These are phyloP conservation scores for Urocynchramus pylzowi DNA, from an alignment of 2,113 vertebrate genomes.

Conservation along the genomic window DNA sequence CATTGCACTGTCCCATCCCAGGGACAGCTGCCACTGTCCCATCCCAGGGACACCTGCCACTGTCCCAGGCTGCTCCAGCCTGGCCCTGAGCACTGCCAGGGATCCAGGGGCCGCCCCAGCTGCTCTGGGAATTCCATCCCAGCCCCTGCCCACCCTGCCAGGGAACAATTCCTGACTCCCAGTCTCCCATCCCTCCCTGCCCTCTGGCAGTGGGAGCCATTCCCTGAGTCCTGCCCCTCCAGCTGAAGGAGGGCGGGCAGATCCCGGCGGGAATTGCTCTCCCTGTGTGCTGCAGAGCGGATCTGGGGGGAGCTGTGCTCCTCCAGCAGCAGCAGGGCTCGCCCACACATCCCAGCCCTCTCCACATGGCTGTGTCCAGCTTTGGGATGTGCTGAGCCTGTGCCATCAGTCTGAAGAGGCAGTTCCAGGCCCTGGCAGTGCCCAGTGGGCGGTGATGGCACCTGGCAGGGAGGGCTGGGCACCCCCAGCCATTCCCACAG, in stretches of 20 bases:
- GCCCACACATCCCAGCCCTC: accelerated
- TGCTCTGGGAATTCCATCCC: background rate
- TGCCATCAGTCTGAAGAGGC: too few relatives aligned
- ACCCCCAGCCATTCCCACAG: accelerated
- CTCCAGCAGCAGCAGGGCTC: background rate
- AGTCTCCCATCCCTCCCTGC: accelerated
- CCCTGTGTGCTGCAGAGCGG: accelerated
- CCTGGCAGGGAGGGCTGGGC: accelerated
- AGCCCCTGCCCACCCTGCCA: background rate
- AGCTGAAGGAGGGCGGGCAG: background rate
- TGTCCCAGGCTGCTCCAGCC: background rate
- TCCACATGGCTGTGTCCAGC: background rate
- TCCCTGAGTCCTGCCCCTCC: background rate
- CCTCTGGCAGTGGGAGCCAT: background rate
- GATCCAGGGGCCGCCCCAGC: background rate
- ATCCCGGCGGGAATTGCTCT: background rate
- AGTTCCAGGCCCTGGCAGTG: background rate
- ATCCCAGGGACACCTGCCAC: background rate
- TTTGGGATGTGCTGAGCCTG: background rate
- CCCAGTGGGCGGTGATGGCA: accelerated
- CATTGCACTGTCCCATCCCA: background rate
- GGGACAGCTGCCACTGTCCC: background rate
- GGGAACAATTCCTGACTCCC: background rate
- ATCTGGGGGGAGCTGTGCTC: background rate
- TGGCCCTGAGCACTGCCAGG: background rate